A percentile compares a stretch with the other conserved stretches of the same genome.
phyloP scores from a whole-genome alignment of 2,113 vertebrate genomes.

The Petrocephalus microphthalmus region DNA sequence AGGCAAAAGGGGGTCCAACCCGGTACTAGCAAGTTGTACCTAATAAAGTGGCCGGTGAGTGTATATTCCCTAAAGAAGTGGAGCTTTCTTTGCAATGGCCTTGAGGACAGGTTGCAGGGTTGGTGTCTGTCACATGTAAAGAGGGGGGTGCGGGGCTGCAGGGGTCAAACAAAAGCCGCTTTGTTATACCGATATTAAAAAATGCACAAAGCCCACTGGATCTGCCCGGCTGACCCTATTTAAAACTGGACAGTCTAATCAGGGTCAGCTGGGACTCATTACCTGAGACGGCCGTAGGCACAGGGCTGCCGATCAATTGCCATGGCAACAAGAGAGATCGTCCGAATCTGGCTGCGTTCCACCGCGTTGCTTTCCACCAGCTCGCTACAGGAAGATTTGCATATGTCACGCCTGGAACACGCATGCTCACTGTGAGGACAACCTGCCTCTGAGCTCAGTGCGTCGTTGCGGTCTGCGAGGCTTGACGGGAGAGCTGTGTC shows the following conservation, averaged over 20 bases:
- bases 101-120: neutral
- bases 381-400: neutral
- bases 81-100: neutral
- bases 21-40: too few species aligned
- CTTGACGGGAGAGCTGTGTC: neutral
- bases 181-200: neutral
- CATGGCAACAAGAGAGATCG: neutral
- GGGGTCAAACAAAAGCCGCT: neutral
- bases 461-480: neutral
- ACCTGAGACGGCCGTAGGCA: neutral
- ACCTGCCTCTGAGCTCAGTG: neutral
- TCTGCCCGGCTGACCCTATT: neutral
- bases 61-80: neutral
- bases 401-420: neutral
- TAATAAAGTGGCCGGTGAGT: too few species aligned
- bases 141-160: neutral
- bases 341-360: neutral
- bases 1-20: too few species aligned
- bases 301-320: neutral
- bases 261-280: constrained; percentile 2
- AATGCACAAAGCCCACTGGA: neutral
- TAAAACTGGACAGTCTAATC: neutral
- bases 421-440: neutral
- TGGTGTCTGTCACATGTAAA: neutral
- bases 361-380: neutral